These are phyloP conservation scores for Tragelaphus imberbis DNA, from an alignment of 2,113 vertebrate genomes.

Conservation along the genomic window DNA sequence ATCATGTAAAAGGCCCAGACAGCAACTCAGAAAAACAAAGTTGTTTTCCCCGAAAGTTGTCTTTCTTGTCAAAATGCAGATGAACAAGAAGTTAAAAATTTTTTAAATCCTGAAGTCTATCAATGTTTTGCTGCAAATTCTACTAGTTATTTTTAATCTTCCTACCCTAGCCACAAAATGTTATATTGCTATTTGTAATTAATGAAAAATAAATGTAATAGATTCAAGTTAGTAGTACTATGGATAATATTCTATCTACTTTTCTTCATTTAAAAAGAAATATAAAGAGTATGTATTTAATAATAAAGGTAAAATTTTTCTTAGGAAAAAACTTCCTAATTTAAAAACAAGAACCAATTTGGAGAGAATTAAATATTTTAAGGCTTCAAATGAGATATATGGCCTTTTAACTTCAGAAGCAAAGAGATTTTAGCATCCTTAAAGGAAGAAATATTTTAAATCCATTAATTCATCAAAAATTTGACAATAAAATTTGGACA, in stretches of 20 bases:
- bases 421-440: neutral
- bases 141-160: neutral
- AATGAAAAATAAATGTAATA: neutral
- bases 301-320: neutral
- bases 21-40: neutral
- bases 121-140: neutral
- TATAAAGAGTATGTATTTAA: neutral
- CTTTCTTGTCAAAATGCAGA: neutral
- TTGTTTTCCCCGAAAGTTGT: neutral
- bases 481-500: constrained; percentile 14
- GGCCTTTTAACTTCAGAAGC: neutral
- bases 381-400: neutral
- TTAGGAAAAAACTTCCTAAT: neutral
- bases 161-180: neutral
- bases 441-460: neutral
- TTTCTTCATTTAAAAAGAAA: constrained; percentile 11
- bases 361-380: neutral
- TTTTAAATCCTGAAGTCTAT: neutral
- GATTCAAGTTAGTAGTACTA: neutral
- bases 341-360: constrained; percentile 27
- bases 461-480: neutral
- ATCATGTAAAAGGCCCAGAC: neutral
- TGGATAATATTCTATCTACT: neutral
- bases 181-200: neutral
- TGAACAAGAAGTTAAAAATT: neutral